Percentiles rank a stretch among this genome's conserved stretches.
These are phyloP conservation scores for Echinarachnius parma DNA, from an alignment of 53 echinoderm and acorn worm genomes.

Conservation along the genomic window DNA sequence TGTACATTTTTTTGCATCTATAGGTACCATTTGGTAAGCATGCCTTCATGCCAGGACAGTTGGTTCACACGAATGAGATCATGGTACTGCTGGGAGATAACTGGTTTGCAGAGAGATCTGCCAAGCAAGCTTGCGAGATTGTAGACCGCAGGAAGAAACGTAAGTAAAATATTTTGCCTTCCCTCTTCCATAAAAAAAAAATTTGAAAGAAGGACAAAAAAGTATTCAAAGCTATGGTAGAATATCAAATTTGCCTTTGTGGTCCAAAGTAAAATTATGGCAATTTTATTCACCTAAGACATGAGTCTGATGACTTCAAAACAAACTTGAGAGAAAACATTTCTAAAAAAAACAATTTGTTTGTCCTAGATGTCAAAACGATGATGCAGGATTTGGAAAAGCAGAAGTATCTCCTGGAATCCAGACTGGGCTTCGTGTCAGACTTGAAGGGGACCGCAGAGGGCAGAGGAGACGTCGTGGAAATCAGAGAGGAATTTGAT, in stretches of 20 bases:
- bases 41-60: slow-evolving; percentile 93
- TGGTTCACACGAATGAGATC: slow-evolving; percentile 96
- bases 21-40: slow-evolving; percentile 88
- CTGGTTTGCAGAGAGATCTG: slow-evolving; percentile 93
- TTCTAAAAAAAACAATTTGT: no score
- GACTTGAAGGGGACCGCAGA: slow-evolving; percentile 64
- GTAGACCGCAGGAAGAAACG: slow-evolving; percentile 74
- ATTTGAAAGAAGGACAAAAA: no score
- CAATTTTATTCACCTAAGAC: no score
- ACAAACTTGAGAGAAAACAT: no score
- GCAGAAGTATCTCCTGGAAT: slow-evolving; percentile 75
- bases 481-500: slow-evolving; percentile 87
- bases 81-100: slow-evolving; percentile 90
- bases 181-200: no score
- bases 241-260: no score
- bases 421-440: slow-evolving; percentile 82
- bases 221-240: no score
- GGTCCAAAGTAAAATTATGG: no score
- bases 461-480: slow-evolving; percentile 69
- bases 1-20: no score
- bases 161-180: no score
- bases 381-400: slow-evolving; percentile 65
- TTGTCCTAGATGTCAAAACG: slow-evolving; percentile 56
- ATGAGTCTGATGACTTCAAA: no score
- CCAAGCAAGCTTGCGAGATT: slow-evolving; percentile 90